phyloP scores from a whole-genome alignment of 2,113 vertebrate species.

The Pollimyrus isidori region DNA sequence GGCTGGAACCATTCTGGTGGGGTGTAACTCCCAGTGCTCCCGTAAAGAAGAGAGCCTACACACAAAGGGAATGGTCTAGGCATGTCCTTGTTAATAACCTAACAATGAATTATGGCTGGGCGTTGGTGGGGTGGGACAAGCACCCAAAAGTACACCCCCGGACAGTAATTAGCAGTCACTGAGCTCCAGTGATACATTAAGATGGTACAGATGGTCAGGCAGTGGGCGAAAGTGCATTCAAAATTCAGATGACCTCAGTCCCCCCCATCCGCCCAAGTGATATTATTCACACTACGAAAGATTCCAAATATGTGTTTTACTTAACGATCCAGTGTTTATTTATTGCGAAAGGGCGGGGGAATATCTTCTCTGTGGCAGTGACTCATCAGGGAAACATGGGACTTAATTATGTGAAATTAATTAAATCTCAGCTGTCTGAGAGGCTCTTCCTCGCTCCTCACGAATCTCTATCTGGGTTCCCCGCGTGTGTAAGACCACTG shows the following conservation, averaged over 20 bases:
- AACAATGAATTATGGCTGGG: not conserved
- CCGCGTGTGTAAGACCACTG: not conserved
- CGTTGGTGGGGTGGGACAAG: not conserved
- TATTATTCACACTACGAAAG: not conserved
- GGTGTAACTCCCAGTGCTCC: not conserved
- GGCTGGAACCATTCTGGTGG: not conserved
- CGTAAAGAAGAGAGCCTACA: not conserved
- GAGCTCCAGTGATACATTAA: not conserved
- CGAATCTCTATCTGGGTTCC: not conserved
- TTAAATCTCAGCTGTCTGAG: slow-evolving; percentile 19
- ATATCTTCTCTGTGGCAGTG: slow-evolving; percentile 12
- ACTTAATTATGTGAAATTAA: slow-evolving; percentile 19
- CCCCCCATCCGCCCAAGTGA: not conserved
- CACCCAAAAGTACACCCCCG: not conserved
- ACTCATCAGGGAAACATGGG: slow-evolving; percentile 11
- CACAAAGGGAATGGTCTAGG: not conserved
- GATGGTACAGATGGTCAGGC: not conserved
- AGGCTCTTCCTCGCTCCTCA: not conserved
- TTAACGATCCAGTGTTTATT: slow-evolving; percentile 7
- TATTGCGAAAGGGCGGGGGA: not conserved
- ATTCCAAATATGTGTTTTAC: not conserved
- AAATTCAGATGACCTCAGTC: not conserved
- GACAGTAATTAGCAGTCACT: not conserved
- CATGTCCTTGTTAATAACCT: not conserved
- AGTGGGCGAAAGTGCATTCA: not conserved